These are phyloP conservation scores for Latrodectus hesperus DNA, from an alignment of 2,888 invertebrate species.

Conservation along the genomic window DNA sequence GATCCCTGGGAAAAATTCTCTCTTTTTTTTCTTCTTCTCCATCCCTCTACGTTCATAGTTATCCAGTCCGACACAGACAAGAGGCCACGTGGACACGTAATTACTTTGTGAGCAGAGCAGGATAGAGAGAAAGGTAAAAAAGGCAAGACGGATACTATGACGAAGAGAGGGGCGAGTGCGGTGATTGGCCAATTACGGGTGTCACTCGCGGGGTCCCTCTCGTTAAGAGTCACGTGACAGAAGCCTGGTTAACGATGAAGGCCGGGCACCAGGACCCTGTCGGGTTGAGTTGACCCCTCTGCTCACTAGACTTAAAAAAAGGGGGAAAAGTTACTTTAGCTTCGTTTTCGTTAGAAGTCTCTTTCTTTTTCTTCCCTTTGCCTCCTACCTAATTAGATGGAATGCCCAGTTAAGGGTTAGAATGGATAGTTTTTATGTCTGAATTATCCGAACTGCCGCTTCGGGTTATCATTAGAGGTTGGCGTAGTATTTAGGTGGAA, in stretches of 20 bases:
- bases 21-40: not conserved
- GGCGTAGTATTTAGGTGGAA: not conserved
- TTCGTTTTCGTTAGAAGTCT: slow-evolving; percentile 32
- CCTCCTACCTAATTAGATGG: slow-evolving; percentile 47
- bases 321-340: slow-evolving; percentile 18
- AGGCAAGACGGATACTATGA: slow-evolving; percentile 32
- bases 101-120: slow-evolving; percentile 46
- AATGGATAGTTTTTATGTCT: slow-evolving; percentile 34
- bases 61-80: slow-evolving; percentile 21
- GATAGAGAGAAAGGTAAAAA: slow-evolving; percentile 4
- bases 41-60: slow-evolving; percentile 30
- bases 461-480: slow-evolving; percentile 29
- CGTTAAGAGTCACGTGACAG: slow-evolving; percentile 68
- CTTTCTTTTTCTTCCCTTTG: slow-evolving; percentile 19
- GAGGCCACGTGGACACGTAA: slow-evolving; percentile 53
- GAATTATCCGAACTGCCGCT: slow-evolving; percentile 33
- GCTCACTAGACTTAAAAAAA: slow-evolving; percentile 44
- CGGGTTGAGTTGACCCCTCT: slow-evolving; percentile 41
- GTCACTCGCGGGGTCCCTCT: slow-evolving; percentile 68
- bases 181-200: slow-evolving; percentile 69
- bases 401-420: slow-evolving; percentile 46
- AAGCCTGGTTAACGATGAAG: slow-evolving; percentile 47
- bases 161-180: slow-evolving; percentile 20
- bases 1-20: slow-evolving; percentile 35
- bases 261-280: slow-evolving; percentile 17